Evolutionary conservation across 2,797 vertebrate genomes (phyloP).

Genomic region (Hybognathus amarus): DNA sequence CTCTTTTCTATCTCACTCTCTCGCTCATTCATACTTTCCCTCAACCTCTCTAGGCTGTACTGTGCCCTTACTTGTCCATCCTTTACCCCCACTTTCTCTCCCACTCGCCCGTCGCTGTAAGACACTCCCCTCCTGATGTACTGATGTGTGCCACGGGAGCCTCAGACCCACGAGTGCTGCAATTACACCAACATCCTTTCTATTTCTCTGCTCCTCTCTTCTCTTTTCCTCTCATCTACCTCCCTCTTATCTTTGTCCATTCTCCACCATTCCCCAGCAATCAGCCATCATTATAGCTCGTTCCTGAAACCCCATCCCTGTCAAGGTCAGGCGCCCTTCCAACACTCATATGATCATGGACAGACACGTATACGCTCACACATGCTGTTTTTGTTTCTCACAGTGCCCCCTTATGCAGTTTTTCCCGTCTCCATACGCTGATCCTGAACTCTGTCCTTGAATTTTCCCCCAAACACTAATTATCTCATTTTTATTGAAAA

Average conservation of each 20-base stretch:
- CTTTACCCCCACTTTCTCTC: slow-evolving; percentile 63
- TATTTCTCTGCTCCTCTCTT: slow-evolving; percentile 52
- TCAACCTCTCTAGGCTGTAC: slow-evolving; percentile 38
- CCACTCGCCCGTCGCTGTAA: slow-evolving; percentile 53
- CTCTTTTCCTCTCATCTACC: slow-evolving; percentile 43
- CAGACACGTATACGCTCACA: slow-evolving; percentile 27
- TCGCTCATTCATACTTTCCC: slow-evolving; percentile 71
- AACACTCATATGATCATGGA: slow-evolving; percentile 51
- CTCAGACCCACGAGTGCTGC: slow-evolving; percentile 82
- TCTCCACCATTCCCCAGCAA: slow-evolving; percentile 76
- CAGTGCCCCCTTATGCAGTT: background rate
- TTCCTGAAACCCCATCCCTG: slow-evolving; percentile 78
- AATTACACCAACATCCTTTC: slow-evolving; percentile 75
- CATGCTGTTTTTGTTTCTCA: slow-evolving; percentile 62
- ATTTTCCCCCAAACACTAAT: background rate
- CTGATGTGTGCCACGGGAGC: slow-evolving; percentile 76
- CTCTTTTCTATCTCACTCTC: slow-evolving; percentile 49
- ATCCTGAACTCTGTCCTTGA: background rate
- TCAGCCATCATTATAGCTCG: slow-evolving; percentile 84
- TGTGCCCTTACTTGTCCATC: slow-evolving; percentile 47
- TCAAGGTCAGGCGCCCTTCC: slow-evolving; percentile 81
- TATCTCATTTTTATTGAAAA: background rate
- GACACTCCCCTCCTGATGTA: slow-evolving; percentile 78
- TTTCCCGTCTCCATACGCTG: background rate
- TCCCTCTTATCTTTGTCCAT: slow-evolving; percentile 66